Percentiles rank a stretch among this genome's conserved stretches.
Evolutionary conservation across 2,113 vertebrate species (phyloP).

Genomic region (Toxotes jaculatrix): DNA sequence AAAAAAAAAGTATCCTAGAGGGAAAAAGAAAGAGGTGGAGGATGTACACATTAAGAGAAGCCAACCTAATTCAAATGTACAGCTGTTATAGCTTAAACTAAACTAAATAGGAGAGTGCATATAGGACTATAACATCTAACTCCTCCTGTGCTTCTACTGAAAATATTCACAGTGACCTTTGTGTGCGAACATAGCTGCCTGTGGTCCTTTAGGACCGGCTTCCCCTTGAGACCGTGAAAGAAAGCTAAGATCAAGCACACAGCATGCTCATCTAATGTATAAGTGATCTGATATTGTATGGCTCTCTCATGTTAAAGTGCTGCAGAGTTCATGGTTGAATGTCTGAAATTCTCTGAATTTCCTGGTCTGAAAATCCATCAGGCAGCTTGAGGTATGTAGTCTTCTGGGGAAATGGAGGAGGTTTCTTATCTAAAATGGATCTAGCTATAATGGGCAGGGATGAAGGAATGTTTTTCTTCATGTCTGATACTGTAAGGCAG

Average conservation of each 20-base stretch:
- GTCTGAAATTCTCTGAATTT: conserved; percentile 13
- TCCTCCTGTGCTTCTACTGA: too few relatives aligned
- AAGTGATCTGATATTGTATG: conserved; percentile 7
- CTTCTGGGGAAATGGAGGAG: conserved; percentile 23
- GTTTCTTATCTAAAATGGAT: conserved; percentile 61
- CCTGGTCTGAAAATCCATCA: conserved; percentile 11
- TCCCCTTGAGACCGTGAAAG: background rate
- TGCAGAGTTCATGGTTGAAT: conserved; percentile 11
- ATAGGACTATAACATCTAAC: background rate
- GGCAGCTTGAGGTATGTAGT: background rate
- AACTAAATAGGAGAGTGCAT: background rate
- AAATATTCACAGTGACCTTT: too few relatives aligned
- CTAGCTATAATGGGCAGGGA: conserved; percentile 31
- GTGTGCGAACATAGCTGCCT: background rate
- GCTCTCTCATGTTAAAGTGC: conserved; percentile 27
- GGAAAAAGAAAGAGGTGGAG: background rate
- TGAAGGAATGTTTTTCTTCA: conserved; percentile 27
- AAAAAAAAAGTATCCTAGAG: background rate
- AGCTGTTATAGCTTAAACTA: background rate
- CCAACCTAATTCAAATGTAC: background rate
- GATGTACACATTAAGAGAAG: background rate
- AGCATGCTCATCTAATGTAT: background rate
- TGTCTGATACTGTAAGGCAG: conserved; percentile 21
- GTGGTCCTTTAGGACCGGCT: background rate
- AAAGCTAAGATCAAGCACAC: conserved; percentile 24